Evolutionary conservation across 2,888 invertebrate species (phyloP), one percentile per base, ranked within the genome.

Genomic region (Sclerodermus sp.): DNA sequence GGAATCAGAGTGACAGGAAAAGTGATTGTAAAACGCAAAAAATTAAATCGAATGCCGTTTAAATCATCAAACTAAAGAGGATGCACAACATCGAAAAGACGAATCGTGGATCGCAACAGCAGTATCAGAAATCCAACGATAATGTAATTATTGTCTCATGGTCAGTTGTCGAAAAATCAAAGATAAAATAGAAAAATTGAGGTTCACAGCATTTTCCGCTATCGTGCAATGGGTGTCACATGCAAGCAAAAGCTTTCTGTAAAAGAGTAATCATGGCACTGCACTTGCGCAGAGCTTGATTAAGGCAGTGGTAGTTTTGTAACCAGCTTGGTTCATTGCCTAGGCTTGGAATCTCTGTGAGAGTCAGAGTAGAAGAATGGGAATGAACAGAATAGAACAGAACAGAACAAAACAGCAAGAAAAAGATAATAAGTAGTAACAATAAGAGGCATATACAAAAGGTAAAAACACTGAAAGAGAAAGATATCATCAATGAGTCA

Each of bases 401-500:
- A 34, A 34, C 4, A 34, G 34, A 12, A 13, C 34, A 34, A 12
- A 34, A 12, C 4, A 4, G 34, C 12, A 12, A 13, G 13, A 34
- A 34, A 30, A 23, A 39, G 16, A 15, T n/a, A n/a, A 40, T 38
- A 12, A 51, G 32, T 47, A 49, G 41, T 50, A 41, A 47, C 34
- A 34, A 45, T 45, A 40, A 15, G 15, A 15, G 15, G 5, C 10
- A 15, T 13, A 15, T 38, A 15, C 17, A 38, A 16, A 38, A 10
- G 14, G 4, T 38, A 15, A 40, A 52, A 55, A 51, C 43, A 51
- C 43, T 43, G 44, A 51, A 30, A 39, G 5, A 45, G 15, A 38
- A 12, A 43, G 43, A 51, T 34, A 41, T 17, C 51, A 49, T n/a
- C n/a, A n/a, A 45, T 53, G 55, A 55, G 49, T 56, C 49, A 45